These are phyloP conservation scores for Balearica regulorum DNA, from an alignment of 2,797 vertebrate genomes.

Conservation along the genomic window DNA sequence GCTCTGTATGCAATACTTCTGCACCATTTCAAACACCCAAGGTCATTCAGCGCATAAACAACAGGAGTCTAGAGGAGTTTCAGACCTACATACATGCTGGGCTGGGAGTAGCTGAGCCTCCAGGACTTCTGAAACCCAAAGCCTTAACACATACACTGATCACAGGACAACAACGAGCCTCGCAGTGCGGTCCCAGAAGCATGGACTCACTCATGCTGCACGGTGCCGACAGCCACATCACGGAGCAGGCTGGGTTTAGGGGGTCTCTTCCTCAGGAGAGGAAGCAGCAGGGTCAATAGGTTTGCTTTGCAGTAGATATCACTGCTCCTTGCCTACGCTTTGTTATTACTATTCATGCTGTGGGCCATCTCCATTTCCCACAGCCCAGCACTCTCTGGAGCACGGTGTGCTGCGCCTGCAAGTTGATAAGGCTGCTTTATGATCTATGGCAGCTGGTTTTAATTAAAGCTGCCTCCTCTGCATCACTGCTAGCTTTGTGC, in stretches of 20 bases:
- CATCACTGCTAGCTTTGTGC: background rate
- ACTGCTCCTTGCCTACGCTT: background rate
- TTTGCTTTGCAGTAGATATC: background rate
- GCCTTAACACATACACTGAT: fast-evolving
- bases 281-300: background rate
- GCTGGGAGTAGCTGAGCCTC: background rate
- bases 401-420: fast-evolving
- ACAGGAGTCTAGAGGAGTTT: background rate
- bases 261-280: background rate
- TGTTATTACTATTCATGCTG: fast-evolving
- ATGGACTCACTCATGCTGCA: fast-evolving
- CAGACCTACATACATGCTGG: fast-evolving
- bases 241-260: fast-evolving
- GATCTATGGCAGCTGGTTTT: background rate
- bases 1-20: background rate
- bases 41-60: background rate
- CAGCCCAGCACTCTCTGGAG: fast-evolving
- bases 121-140: background rate
- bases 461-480: constrained; percentile 50
- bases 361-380: background rate
- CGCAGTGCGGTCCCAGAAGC: fast-evolving
- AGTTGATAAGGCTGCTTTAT: background rate
- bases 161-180: background rate
- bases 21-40: background rate
- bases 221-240: fast-evolving